Percentiles rank a stretch among this genome's conserved stretches.
Conservation (phyloP, 2,113 vertebrate species). For the Physeter macrocephalus region DNA sequence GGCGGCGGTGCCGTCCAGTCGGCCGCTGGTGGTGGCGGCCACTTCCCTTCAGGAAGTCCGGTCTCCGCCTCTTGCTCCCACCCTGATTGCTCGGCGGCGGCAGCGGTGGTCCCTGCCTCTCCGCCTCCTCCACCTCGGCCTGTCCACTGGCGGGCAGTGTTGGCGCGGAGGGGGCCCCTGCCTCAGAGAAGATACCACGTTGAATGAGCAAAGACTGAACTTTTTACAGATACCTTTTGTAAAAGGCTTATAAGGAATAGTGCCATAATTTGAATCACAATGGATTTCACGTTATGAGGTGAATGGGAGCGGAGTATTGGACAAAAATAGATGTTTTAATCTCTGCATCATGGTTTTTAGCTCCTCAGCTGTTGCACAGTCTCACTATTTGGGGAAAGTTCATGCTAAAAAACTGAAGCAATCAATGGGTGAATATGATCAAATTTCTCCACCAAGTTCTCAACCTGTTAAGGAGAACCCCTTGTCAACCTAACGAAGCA, state of each 20-base stretch:
- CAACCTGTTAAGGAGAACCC: slow-evolving; percentile 51
- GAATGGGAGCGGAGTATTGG: too few species aligned
- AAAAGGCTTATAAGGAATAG: background rate
- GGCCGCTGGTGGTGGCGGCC: background rate
- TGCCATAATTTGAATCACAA: too few species aligned
- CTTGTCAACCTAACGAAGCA: too few species aligned
- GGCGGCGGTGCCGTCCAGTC: slow-evolving; percentile 41
- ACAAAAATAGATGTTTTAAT: too few species aligned
- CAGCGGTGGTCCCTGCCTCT: slow-evolving; percentile 49
- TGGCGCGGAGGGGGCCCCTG: slow-evolving; percentile 72
- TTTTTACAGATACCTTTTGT: slow-evolving; percentile 84
- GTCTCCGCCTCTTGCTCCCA: slow-evolving; percentile 53
- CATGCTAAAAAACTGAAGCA: slow-evolving; percentile 82
- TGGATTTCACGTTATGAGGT: too few species aligned
- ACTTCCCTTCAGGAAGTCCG: slow-evolving; percentile 52
- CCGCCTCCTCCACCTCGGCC: slow-evolving; percentile 65
- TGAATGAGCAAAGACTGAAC: slow-evolving; percentile 71
- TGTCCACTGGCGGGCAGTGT: slow-evolving; percentile 34
- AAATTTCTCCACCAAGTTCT: slow-evolving; percentile 12
- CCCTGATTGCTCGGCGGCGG: slow-evolving; percentile 54
- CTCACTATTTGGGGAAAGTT: slow-evolving; percentile 31
- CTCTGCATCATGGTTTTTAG: too few species aligned
- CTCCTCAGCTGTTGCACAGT: slow-evolving; percentile 70
- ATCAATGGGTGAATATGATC: slow-evolving; percentile 54
- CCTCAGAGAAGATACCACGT: slow-evolving; percentile 59